Base-by-base conservation (phyloP, 2,888 invertebrate species). In the Artemia sinica region DNA sequence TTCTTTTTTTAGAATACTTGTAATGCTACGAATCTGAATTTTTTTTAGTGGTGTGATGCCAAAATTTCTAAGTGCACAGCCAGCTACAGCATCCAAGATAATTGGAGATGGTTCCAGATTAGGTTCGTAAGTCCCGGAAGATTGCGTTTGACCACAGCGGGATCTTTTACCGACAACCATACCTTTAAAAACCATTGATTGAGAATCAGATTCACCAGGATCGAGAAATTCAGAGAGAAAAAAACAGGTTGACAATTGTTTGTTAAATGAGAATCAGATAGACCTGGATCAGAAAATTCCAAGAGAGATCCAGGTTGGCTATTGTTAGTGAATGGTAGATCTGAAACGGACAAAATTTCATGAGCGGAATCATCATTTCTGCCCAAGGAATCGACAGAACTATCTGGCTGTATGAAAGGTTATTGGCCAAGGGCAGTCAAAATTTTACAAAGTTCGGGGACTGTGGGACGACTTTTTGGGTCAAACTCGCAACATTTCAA, bases 31-130 rank as follows among this genome's bases (percentile, higher is more conserved):
- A 52, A 52, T 52, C 52, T 1, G 52, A 52, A 52, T 13, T 13
- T 52, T n/a, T 18, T 18, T 18, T n/a, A 52, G 52, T n/a, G 1
- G 52, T n/a, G 52, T 52, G 52, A 52, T 52, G 52, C 52, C 52
- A 52, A 12, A 52, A 52, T 52, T 52, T 52, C 52, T 12, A 52
- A 52, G 52, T 52, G 52, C 52, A n/a, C 52, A 52, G 52, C 52
- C 52, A 52, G 52, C 52, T 12, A 52, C 12, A 52, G 52, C 52
- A 52, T 52, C 52, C 52, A 52, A 52, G 52, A 52, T 52, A 1
- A 52, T 52, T 52, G 13, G 52, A 52, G 52, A 52, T n/a, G 52
- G 52, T 52, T 52, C 52, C 52, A 52, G 13, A 52, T 1, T n/a
- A 52, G 52, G 52, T 2, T 52, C 52, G 13, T 52, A 52, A 52